phyloP scores from a whole-genome alignment of 2,888 invertebrate species.

The Pilophorus perplexus region DNA sequence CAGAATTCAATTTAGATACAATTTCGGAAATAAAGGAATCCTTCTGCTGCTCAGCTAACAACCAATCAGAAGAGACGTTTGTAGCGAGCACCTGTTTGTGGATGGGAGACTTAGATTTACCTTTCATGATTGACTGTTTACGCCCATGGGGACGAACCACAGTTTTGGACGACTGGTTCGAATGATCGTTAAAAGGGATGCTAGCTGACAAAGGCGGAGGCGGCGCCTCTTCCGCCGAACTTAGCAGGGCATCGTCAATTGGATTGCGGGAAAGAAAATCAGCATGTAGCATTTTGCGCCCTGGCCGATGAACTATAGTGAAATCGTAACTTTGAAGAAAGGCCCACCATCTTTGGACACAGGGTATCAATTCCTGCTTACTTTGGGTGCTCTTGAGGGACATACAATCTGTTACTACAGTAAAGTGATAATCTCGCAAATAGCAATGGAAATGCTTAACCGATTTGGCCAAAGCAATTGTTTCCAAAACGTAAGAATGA shows the following conservation, averaged over 20 bases:
- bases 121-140: conserved; percentile 3
- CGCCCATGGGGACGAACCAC: conserved; percentile 24
- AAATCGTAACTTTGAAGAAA: too few species aligned
- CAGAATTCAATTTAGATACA: conserved; percentile 19
- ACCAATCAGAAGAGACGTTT: conserved; percentile 23
- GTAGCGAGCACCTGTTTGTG: conserved; percentile 7
- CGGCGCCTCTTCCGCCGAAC: not conserved
- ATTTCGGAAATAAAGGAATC: conserved; percentile 30
- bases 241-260: not conserved
- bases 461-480: conserved; percentile 12
- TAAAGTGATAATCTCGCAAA: not conserved
- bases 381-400: conserved; percentile 17
- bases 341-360: conserved; percentile 22
- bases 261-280: conserved; percentile 16
- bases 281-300: conserved; percentile 17
- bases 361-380: conserved; percentile 14
- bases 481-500: conserved; percentile 9
- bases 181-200: too few species aligned
- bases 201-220: not conserved
- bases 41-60: conserved; percentile 21
- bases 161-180: not conserved
- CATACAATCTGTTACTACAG: conserved; percentile 24
- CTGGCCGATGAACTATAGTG: too few species aligned
- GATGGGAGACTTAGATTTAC: not conserved
- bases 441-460: conserved; percentile 23